Conservation (phyloP, 2,113 vertebrate species). For the Butorides virescens region DNA sequence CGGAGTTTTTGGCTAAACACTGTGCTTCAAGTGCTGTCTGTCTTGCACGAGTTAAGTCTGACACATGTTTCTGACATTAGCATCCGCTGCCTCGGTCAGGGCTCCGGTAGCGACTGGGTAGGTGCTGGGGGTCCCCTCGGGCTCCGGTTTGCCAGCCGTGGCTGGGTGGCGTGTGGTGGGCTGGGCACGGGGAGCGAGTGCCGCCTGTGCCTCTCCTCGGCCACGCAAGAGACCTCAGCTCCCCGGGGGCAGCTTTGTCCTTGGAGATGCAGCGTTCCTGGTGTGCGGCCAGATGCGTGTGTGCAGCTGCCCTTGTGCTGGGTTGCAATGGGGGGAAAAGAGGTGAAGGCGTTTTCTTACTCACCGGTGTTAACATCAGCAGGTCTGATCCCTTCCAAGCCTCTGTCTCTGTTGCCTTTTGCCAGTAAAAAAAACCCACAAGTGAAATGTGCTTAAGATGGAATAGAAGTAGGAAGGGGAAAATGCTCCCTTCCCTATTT, state of each 20-base stretch:
- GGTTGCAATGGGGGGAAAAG: neutral
- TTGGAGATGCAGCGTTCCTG: neutral
- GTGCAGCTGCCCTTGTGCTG: neutral
- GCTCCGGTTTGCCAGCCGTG: neutral
- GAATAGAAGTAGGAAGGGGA: neutral
- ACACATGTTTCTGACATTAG: rapidly evolving
- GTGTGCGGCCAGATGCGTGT: neutral
- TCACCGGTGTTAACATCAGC: neutral
- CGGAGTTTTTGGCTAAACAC: neutral
- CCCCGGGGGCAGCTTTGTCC: neutral
- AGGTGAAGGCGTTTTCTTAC: neutral
- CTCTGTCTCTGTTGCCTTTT: neutral
- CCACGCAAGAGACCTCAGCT: neutral
- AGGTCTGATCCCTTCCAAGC: neutral
- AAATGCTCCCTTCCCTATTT: neutral
- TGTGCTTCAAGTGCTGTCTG: neutral
- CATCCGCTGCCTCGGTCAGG: neutral
- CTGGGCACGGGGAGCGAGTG: neutral
- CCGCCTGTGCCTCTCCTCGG: neutral
- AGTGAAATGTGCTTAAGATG: neutral
- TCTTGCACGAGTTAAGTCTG: neutral
- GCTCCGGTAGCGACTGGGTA: neutral
- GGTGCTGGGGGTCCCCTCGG: neutral
- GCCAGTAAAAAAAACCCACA: neutral
- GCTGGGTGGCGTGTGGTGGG: neutral